Percentiles rank a stretch among this genome's conserved stretches.
phyloP scores from a whole-genome alignment of 2,113 vertebrate genomes.

The Sisor rabdophorus region DNA sequence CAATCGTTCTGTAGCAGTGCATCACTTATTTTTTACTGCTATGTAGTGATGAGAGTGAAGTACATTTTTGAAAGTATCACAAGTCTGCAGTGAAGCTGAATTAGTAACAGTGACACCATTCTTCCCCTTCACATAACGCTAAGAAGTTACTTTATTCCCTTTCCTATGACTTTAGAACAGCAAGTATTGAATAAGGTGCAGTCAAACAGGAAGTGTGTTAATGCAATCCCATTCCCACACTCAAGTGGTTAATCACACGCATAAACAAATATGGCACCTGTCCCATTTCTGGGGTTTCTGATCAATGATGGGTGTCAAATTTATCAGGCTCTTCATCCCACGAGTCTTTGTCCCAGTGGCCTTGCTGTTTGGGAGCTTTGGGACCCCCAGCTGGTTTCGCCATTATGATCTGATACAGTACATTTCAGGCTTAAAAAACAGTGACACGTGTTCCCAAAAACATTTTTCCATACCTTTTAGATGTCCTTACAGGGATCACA shows the following conservation, averaged over 20 bases:
- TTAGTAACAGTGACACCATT: neutral
- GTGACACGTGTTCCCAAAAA: no score
- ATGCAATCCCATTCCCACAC: conserved; percentile 38
- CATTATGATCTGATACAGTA: conserved; percentile 87
- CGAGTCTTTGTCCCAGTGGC: conserved; percentile 88
- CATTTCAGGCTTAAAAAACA: conserved; percentile 26
- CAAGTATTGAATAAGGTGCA: neutral
- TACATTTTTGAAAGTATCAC: neutral
- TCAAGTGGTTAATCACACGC: conserved; percentile 44
- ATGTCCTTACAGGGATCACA: no score
- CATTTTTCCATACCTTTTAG: neutral
- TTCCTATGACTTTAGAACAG: no score
- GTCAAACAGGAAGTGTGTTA: conserved; percentile 34
- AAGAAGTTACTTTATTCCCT: neutral
- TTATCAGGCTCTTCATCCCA: conserved; percentile 81
- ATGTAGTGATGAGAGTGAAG: conserved; percentile 7
- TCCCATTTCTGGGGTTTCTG: conserved; percentile 35
- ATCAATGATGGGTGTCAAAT: conserved; percentile 75
- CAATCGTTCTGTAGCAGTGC: conserved; percentile 47
- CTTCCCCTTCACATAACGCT: neutral
- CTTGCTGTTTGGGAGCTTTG: conserved; percentile 81
- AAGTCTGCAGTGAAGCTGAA: neutral
- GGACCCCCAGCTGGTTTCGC: conserved; percentile 90
- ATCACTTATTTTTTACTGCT: conserved; percentile 26
- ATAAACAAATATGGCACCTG: conserved; percentile 42